Base-by-base conservation (phyloP, 2,888 invertebrate species). In the Rhorus exstirpatorius region DNA sequence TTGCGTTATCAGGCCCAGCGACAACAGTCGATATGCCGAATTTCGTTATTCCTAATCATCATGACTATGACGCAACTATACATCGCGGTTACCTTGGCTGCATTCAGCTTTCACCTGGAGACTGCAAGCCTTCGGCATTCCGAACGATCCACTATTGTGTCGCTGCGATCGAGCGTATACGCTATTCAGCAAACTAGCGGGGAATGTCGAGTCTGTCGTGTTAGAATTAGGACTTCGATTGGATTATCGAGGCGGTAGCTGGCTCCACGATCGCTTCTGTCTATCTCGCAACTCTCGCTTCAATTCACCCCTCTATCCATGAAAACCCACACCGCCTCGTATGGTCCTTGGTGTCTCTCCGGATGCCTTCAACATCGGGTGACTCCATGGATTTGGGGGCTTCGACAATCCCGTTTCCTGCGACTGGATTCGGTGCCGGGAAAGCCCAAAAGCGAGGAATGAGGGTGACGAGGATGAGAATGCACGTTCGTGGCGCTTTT, bases 201-300 rank as follows among this genome's bases (percentile, higher is more conserved):
- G 89, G 92, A 92, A 93, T 92, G 92, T 91, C 90, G 89, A 88
- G 24, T 89, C 75, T 89, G 89, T 89, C 88, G 91, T 90, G 90
- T 92, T 90, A 90, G 91, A 92, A 93, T 93, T 92, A 92, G 92
- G 90, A 89, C 90, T 92, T 90, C 91, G 91, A 92, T 92, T 92
- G 91, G 91, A 92, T 92, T 92, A 92, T 92, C 92, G 84, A 88
- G 88, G 49, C 49, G 86, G 88, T 86, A 86, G 85, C 82, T 86
- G 87, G 87, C 84, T 63, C 55, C 55, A 75, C 67, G 24, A 53
- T 72, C 60, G 74, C 81, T 76, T 74, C 83, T 77, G 74, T 82
- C 85, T 84, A 51, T 53, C 81, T 77, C 58, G 68, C 74, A 75
- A 77, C 67, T 63, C 72, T 38, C 46, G 68, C 63, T 67, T 71